Conservation (phyloP, 2,113 vertebrate genomes). For the Anolis sagrei region DNA sequence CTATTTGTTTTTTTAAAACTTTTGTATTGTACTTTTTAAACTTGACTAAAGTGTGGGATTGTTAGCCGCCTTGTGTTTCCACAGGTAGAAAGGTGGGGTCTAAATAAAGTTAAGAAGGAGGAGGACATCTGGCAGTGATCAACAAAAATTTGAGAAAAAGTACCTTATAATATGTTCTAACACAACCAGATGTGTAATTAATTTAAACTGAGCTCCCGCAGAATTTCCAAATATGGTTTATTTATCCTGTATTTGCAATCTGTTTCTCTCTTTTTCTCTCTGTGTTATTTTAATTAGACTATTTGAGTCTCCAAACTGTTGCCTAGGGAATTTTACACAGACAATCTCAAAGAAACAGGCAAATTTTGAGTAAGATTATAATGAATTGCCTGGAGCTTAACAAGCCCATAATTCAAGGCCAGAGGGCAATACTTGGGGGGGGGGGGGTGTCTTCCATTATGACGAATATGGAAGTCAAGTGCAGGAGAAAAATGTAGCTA, state of each 20-base stretch:
- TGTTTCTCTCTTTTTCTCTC: background rate
- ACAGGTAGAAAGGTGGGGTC: no score
- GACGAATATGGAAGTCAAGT: background rate
- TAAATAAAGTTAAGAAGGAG: background rate
- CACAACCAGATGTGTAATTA: constrained; percentile 7
- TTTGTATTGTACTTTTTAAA: no score
- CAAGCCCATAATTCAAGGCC: background rate
- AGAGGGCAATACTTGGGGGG: background rate
- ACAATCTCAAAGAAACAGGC: background rate
- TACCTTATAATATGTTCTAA: background rate
- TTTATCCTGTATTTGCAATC: constrained; percentile 17
- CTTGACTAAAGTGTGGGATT: no score
- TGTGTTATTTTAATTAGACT: constrained; percentile 4
- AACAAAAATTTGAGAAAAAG: background rate
- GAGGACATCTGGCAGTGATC: background rate
- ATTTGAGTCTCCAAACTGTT: constrained; percentile 1
- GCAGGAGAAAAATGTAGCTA: background rate
- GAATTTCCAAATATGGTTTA: constrained; percentile 15
- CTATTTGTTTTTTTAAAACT: no score
- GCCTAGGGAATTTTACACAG: constrained; percentile 13
- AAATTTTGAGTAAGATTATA: constrained; percentile 10
- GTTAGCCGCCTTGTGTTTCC: no score
- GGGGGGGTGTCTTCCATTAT: background rate
- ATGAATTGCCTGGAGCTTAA: constrained; percentile 20
- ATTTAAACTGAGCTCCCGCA: background rate